A percentile compares a stretch with the other conserved stretches of the same genome.
These are phyloP conservation scores for Calidris pygmaea DNA, from an alignment of 2,113 vertebrate genomes.

Conservation along the genomic window DNA sequence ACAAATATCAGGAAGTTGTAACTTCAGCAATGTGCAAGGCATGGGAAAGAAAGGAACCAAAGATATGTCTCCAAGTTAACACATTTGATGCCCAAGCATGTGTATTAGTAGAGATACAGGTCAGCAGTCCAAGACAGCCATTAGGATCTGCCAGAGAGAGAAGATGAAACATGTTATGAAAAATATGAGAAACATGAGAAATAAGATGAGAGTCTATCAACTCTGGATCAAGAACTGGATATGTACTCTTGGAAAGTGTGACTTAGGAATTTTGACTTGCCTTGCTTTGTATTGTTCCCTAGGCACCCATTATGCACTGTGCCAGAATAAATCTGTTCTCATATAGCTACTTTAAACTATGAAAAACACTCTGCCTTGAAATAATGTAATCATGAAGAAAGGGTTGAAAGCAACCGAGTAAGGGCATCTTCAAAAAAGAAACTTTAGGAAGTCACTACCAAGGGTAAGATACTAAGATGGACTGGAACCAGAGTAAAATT, in stretches of 20 bases:
- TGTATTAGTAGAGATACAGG: background rate
- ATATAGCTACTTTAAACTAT: background rate
- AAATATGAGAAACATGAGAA: background rate
- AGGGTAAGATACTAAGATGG: background rate
- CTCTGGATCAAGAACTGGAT: background rate
- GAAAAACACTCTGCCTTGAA: background rate
- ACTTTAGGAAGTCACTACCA: background rate
- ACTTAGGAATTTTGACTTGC: background rate
- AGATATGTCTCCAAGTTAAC: background rate
- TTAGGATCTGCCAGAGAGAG: background rate
- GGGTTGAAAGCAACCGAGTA: background rate
- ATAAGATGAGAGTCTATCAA: background rate
- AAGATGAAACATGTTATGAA: background rate
- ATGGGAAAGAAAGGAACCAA: background rate
- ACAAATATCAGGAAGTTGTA: background rate
- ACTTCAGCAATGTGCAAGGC: background rate
- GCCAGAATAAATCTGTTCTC: background rate
- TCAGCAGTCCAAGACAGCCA: background rate
- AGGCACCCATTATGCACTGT: background rate
- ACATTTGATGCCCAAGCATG: background rate
- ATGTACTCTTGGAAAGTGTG: background rate
- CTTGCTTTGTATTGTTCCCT: background rate
- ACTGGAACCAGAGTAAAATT: background rate
- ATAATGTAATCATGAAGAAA: conserved; percentile 1
- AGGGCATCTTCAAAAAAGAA: background rate